A percentile compares a stretch with the other conserved stretches of the same genome.
Conservation (phyloP, 2,113 vertebrate genomes). For the Garra rufa region DNA sequence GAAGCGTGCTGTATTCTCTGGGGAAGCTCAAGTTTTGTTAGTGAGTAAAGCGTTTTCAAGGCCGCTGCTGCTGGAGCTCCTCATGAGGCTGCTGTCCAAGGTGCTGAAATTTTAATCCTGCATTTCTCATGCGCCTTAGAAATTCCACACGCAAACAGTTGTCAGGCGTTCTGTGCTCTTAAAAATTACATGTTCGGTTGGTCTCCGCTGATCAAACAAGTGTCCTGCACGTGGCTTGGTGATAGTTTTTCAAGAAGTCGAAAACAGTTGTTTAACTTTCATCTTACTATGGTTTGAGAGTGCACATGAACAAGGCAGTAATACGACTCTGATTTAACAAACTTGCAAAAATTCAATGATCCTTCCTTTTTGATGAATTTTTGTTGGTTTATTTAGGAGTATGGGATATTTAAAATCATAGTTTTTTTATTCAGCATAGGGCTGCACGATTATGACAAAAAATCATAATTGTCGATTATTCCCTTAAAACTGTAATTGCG, state of each 20-base stretch:
- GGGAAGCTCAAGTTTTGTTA: not conserved
- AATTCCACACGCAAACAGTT: conserved; percentile 58
- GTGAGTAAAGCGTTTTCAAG: conserved; percentile 28
- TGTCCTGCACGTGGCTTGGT: conserved; percentile 63
- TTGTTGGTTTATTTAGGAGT: not conserved
- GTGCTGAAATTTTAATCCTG: conserved; percentile 76
- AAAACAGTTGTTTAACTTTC: conserved; percentile 43
- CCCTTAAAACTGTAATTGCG: no score
- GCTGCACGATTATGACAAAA: no score
- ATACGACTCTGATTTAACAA: not conserved
- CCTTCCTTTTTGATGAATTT: not conserved
- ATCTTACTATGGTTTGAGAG: not conserved
- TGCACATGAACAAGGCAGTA: not conserved
- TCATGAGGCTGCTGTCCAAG: conserved; percentile 69
- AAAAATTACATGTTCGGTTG: conserved; percentile 69
- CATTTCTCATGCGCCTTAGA: conserved; percentile 61
- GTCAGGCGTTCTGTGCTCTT: conserved; percentile 59
- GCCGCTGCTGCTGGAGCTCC: conserved; percentile 6
- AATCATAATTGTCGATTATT: no score
- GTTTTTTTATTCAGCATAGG: no score
- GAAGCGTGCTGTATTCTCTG: conserved; percentile 61
- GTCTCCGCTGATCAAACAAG: conserved; percentile 59
- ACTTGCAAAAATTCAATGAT: not conserved
- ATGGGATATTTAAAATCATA: not conserved
- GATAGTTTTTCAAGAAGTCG: conserved; percentile 60